phyloP scores from a whole-genome alignment of 1,140 invertebrate genomes.

The Caerostris extrusa region DNA sequence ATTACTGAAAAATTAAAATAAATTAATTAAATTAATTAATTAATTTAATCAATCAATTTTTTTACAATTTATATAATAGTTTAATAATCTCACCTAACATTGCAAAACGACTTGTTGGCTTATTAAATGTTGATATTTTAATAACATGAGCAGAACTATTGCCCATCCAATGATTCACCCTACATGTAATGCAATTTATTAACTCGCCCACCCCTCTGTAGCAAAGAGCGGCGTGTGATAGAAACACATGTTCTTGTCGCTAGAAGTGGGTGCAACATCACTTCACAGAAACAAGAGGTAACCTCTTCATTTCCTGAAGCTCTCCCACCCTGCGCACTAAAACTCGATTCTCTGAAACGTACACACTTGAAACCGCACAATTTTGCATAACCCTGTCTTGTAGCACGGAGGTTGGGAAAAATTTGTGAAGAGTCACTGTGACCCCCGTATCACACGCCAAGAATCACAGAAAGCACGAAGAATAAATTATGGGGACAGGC shows the following conservation, averaged over 20 bases:
- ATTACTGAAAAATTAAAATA: too few relatives aligned
- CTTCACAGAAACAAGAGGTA: conserved; percentile 43
- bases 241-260: conserved; percentile 58
- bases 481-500: too few relatives aligned
- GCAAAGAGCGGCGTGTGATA: conserved; percentile 31
- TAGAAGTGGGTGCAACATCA: conserved; percentile 36
- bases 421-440: background rate
- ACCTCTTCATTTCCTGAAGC: conserved; percentile 39
- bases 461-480: too few relatives aligned
- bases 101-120: too few relatives aligned
- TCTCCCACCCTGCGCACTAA: background rate
- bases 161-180: background rate
- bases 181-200: conserved; percentile 13
- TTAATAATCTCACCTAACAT: too few relatives aligned
- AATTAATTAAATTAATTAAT: too few relatives aligned
- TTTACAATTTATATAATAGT: too few relatives aligned
- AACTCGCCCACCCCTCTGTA: background rate
- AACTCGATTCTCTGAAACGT: conserved; percentile 37
- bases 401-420: background rate
- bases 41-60: too few relatives aligned
- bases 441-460: background rate
- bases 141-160: background rate
- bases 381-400: background rate
- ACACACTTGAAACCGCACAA: background rate
- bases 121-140: too few relatives aligned